phyloP scores from a whole-genome alignment of 2,113 vertebrate species.

The Pyxicephalus adspersus region DNA sequence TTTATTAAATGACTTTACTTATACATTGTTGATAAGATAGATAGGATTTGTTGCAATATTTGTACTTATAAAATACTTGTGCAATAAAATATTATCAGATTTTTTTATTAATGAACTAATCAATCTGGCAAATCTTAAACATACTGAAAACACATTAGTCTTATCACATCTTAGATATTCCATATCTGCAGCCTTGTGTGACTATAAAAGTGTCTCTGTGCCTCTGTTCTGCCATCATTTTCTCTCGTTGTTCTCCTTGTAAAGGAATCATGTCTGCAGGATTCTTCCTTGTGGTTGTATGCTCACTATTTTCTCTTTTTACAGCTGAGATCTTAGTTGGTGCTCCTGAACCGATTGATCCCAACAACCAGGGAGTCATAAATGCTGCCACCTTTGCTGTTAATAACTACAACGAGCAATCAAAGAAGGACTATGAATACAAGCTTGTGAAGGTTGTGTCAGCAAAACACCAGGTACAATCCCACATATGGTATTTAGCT shows the following conservation, averaged over 20 bases:
- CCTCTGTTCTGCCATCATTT: background rate
- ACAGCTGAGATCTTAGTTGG: background rate
- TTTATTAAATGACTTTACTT: background rate
- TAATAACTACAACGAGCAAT: background rate
- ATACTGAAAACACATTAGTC: too few relatives aligned
- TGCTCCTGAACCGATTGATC: background rate
- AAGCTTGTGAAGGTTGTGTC: slow-evolving; percentile 12
- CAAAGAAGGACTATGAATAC: slow-evolving; percentile 7
- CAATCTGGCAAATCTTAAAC: background rate
- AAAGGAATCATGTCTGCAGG: background rate
- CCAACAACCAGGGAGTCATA: background rate
- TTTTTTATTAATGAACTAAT: background rate
- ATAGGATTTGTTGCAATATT: too few relatives aligned
- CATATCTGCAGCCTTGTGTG: background rate
- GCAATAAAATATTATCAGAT: background rate
- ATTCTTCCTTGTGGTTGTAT: background rate
- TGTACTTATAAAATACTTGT: too few relatives aligned
- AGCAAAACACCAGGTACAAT: slow-evolving; percentile 32
- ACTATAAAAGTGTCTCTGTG: background rate
- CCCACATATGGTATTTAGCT: too few relatives aligned
- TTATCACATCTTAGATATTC: too few relatives aligned
- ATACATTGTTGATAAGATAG: background rate
- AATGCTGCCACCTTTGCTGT: slow-evolving; percentile 5
- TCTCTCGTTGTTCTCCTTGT: background rate
- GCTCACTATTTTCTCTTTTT: background rate